Conservation (phyloP, 1,140 invertebrate genomes). For the Lordiphosa mommai region DNA sequence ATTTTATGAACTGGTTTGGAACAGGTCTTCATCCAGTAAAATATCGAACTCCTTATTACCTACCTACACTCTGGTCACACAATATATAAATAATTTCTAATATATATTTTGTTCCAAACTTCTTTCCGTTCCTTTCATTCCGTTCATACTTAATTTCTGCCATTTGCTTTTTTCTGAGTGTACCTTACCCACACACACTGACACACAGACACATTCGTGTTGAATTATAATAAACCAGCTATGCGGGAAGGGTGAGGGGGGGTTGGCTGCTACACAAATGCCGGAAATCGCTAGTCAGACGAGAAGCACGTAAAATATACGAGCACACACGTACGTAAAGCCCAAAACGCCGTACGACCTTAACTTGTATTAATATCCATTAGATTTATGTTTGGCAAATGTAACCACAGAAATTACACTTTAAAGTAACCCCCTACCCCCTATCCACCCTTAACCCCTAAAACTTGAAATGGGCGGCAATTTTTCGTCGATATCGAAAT, state of each 20-base stretch:
- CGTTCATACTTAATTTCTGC: no score
- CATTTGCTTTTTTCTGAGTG: neutral
- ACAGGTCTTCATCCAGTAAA: no score
- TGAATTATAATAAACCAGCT: conserved; percentile 76
- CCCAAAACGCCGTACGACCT: conserved; percentile 21
- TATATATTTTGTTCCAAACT: no score
- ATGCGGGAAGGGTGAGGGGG: conserved; percentile 18
- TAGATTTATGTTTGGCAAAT: conserved; percentile 76
- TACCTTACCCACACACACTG: conserved; percentile 6
- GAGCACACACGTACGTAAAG: conserved; percentile 57
- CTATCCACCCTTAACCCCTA: neutral
- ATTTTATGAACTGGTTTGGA: no score
- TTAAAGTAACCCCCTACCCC: conserved; percentile 42
- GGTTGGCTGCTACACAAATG: conserved; percentile 49
- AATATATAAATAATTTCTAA: no score
- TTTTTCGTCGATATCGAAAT: conserved; percentile 71
- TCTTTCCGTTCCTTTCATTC: no score
- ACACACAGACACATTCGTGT: conserved; percentile 51
- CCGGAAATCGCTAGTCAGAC: conserved; percentile 70
- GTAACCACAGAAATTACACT: conserved; percentile 76
- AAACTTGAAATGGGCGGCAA: conserved; percentile 43
- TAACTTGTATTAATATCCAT: conserved; percentile 76
- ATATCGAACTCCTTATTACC: no score
- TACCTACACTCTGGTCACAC: no score
- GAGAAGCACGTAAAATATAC: conserved; percentile 64